Base-by-base conservation (phyloP, 2,888 invertebrate species). In the Thymelicus lineola region DNA sequence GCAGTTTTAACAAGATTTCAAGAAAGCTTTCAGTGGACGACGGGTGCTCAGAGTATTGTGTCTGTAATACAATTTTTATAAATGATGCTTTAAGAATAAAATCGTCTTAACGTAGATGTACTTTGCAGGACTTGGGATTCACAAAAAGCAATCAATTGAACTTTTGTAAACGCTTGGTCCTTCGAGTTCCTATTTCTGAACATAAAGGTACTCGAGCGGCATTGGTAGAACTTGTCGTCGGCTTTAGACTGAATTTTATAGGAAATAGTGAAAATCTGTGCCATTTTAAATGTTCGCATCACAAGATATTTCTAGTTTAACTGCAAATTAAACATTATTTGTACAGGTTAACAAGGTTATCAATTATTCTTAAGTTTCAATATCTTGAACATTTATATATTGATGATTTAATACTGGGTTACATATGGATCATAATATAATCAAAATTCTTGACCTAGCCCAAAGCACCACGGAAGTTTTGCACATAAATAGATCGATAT, bases 1-100 rank as follows among this genome's bases (percentile, higher is more conserved):
- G 75, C 75, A 77, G 72, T 76, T 73, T 73, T 75, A 73, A 74
- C 73, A 72, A 75, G 73, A 74, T 74, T 74, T 70, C 70, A 68
- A 67, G 68, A 70, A 75, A 76, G 73, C 75, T 76, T 72, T 66
- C 70, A 73, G 70, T 72, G 64, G 72, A 71, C 71, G 53, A 68
- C 62, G 64, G 59, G 70, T 64, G 20, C 59, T 53, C 50, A 45
- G 35, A 15, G 48, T 58, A 64, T 64, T 59, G 63, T 64, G 69
- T 38, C 61, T 35, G 38, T 69, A 69, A 64, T 59, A n/a, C 63
- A 42, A 42, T 69, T 69, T 67, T 64, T 63, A 69, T 69, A 63
- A 69, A 69, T 64, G 28, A 57, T 57, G 35, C 63, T 59, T 58
- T 48, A 57, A 36, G 15, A 63, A 62, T 69, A 45, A 48, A 38